These are phyloP conservation scores for Pheosia tremula DNA, from an alignment of 2,888 invertebrate species.

Conservation along the genomic window DNA sequence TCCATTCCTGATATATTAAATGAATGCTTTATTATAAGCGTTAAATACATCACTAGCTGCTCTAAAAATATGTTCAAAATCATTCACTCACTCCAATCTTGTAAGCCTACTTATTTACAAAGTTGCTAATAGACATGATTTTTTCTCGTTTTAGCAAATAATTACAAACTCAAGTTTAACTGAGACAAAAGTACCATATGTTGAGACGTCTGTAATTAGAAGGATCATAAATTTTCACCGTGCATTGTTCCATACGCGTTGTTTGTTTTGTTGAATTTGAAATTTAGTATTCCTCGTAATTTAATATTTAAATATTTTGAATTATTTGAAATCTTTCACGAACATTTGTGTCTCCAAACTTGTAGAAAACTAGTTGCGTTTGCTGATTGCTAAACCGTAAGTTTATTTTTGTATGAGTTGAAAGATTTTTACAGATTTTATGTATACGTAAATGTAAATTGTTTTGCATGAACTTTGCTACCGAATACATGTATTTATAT, in stretches of 20 bases:
- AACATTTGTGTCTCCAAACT: neutral
- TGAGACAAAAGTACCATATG: neutral
- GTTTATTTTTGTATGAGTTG: neutral
- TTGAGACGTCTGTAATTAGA: neutral
- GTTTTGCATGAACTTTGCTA: no score
- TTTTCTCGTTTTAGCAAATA: neutral
- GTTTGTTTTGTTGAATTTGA: neutral
- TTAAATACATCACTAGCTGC: conserved; percentile 25
- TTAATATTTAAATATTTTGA: neutral
- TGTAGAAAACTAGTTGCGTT: neutral
- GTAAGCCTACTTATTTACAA: neutral
- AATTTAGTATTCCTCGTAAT: neutral
- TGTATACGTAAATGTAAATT: no score
- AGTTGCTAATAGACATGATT: neutral
- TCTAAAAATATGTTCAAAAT: conserved; percentile 4
- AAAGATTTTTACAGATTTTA: no score
- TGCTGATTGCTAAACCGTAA: conserved; percentile 4
- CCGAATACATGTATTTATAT: no score
- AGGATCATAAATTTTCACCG: neutral
- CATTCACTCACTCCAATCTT: conserved; percentile 17
- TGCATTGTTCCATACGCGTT: neutral
- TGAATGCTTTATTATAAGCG: neutral
- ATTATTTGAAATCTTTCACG: neutral
- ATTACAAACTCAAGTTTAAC: neutral
- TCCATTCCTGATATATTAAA: no score